phyloP scores from a whole-genome alignment of 2,797 vertebrate species.

The Ammospiza maritima region DNA sequence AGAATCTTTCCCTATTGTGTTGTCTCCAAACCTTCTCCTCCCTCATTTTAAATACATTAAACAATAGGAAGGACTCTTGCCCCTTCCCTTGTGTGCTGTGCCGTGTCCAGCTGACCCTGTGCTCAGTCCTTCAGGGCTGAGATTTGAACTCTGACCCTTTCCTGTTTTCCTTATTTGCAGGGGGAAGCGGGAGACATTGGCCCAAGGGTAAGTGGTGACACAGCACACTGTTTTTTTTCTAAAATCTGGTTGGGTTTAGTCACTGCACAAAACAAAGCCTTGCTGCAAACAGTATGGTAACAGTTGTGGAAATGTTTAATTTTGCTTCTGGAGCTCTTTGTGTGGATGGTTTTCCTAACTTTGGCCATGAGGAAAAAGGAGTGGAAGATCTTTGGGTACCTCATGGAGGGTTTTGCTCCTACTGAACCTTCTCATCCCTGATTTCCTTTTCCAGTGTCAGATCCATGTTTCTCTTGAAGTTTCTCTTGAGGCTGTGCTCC shows the following conservation, averaged over 20 bases:
- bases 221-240: background rate
- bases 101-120: background rate
- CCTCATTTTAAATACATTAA: slow-evolving; percentile 7
- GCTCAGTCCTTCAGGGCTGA: background rate
- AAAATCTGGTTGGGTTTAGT: background rate
- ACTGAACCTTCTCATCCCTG: background rate
- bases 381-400: background rate
- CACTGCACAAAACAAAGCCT: background rate
- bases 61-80: background rate
- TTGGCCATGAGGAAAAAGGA: background rate
- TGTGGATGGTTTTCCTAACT: background rate
- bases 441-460: background rate
- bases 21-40: slow-evolving; percentile 10
- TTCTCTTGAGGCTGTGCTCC: background rate
- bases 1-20: slow-evolving; percentile 50
- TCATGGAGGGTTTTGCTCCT: background rate
- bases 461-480: background rate
- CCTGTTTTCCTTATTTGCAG: slow-evolving; percentile 72
- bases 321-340: background rate
- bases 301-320: background rate
- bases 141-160: slow-evolving; percentile 1
- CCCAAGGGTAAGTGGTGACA: slow-evolving; percentile 85
- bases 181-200: slow-evolving; percentile 91
- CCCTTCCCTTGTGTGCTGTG: background rate
- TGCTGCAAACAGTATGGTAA: background rate